phyloP scores from a whole-genome alignment of 2,113 vertebrate species.

The Canis aureus region DNA sequence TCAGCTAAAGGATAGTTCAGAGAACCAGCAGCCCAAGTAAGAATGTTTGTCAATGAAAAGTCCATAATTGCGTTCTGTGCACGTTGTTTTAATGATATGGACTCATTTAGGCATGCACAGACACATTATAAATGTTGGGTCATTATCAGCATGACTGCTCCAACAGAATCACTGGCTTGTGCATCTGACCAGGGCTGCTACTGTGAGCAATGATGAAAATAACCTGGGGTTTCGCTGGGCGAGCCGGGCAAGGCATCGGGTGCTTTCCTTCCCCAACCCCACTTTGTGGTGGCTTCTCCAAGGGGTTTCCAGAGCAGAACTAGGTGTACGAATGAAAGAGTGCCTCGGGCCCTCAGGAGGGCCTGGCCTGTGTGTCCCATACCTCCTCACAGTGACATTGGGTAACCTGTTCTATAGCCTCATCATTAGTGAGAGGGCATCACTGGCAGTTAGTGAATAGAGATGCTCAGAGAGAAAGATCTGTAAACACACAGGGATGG shows the following conservation, averaged over 20 bases:
- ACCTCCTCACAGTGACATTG: conserved; percentile 89
- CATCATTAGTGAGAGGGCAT: conserved; percentile 85
- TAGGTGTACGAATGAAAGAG: conserved; percentile 88
- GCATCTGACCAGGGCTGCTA: conserved; percentile 71
- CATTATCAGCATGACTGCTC: conserved; percentile 63
- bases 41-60: conserved; percentile 61
- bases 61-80: conserved; percentile 33
- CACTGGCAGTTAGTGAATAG: conserved; percentile 80
- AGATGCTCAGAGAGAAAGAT: conserved; percentile 90
- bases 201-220: conserved; percentile 61
- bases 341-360: conserved; percentile 87
- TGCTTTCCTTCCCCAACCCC: conserved; percentile 81
- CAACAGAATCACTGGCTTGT: conserved; percentile 74
- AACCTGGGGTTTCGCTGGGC: conserved; percentile 69
- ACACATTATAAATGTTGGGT: conserved; percentile 68
- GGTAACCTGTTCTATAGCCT: conserved; percentile 84
- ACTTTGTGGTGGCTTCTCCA: conserved; percentile 85
- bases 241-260: conserved; percentile 89
- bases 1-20: conserved; percentile 23
- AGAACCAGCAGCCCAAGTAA: background rate
- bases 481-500: conserved; percentile 65
- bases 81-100: conserved; percentile 48
- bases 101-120: conserved; percentile 45
- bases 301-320: conserved; percentile 87
- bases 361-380: conserved; percentile 84